Base-by-base conservation (phyloP, 2,888 invertebrate genomes). In the Meteorus colon region DNA sequence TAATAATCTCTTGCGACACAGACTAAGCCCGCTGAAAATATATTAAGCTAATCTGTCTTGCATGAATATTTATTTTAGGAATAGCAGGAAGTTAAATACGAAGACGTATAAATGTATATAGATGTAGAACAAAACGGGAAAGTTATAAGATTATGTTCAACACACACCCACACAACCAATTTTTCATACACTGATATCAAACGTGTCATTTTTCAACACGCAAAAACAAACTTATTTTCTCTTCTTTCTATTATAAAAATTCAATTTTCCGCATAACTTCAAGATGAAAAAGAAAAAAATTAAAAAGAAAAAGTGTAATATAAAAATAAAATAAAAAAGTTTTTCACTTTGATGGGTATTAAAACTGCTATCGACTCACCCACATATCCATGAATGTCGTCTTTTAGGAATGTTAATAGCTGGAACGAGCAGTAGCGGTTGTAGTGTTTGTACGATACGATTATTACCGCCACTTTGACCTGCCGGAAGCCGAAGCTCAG, bases 371-470 rank as follows among this genome's bases (percentile, higher is more conserved):
- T 48, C 62, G 41, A 91, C 94, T 93, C 90, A 95, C 94, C 94
- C 91, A 88, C 94, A 94, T 87, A 95, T 95, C 95, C 95, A 95
- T 79, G 94, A 94, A 89, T 95, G 95, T 81, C 95, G 90, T 72
- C 94, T 91, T 75, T 94, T 90, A 29, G 94, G 93, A 85, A 92
- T 91, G 60, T 90, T 90, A 48, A 91, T 90, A 51, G 92, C 91
- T n/a, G 92, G 91, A 69, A 92, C 91, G 31, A 88, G 84, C 75
- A 88, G 80, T 45, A 88, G 82, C 60, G 87, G 86, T 31, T 70
- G 79, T 67, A 41, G 76, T 75, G 70, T 59, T 12, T 19, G 10
- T 77, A 55, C 19, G 67, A 71, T 76, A 62, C 79, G 78, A 88
- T 90, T 82, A 90, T 91, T 77, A 90, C 91, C 71, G 90, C 91